A percentile compares a stretch with the other conserved stretches of the same genome.
Conservation (phyloP, 2,888 invertebrate species). For the Polylopha cassiicola region DNA sequence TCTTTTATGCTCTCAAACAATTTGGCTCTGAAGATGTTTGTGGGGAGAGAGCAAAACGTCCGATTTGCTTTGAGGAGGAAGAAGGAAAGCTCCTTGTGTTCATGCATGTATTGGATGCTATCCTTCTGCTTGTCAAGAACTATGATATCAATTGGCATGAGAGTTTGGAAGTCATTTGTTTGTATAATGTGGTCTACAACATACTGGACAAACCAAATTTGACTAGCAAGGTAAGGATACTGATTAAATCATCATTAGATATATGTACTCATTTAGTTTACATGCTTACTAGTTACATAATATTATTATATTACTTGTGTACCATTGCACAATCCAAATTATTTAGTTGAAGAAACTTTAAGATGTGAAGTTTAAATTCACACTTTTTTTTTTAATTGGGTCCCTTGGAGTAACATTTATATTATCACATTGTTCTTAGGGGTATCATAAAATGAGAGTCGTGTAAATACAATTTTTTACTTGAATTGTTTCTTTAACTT, state of each 20-base stretch:
- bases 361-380: too few species aligned
- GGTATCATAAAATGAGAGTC: not conserved
- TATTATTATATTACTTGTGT: too few species aligned
- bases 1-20: slow-evolving; percentile 79
- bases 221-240: slow-evolving; percentile 51
- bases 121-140: slow-evolving; percentile 80
- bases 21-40: slow-evolving; percentile 52
- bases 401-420: too few species aligned
- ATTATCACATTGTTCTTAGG: too few species aligned
- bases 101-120: slow-evolving; percentile 80
- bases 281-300: not conserved
- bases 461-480: not conserved
- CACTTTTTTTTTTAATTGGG: too few species aligned
- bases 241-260: not conserved
- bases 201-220: slow-evolving; percentile 58
- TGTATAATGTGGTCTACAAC: slow-evolving; percentile 64
- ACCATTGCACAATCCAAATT: too few species aligned
- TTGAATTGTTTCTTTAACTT: slow-evolving; percentile 30
- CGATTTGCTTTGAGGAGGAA: slow-evolving; percentile 41
- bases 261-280: not conserved
- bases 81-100: slow-evolving; percentile 68
- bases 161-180: slow-evolving; percentile 84
- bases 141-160: slow-evolving; percentile 87
- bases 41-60: too few species aligned
- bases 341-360: too few species aligned